Percentiles rank a stretch among this genome's conserved stretches.
Conservation (phyloP, 2,888 invertebrate species). For the Sesamia inferens region DNA sequence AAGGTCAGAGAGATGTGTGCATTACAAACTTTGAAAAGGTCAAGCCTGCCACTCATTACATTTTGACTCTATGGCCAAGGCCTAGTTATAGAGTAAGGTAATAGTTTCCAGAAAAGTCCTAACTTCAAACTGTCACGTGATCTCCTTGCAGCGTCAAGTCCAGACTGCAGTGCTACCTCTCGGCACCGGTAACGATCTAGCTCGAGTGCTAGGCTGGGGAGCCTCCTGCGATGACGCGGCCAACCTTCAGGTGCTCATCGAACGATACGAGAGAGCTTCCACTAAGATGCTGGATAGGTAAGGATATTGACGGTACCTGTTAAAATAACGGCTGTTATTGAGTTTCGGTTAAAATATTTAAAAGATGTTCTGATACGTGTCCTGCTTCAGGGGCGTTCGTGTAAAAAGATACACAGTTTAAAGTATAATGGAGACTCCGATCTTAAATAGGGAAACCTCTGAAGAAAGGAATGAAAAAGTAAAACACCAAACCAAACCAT, state of each 20-base stretch:
- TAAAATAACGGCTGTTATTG: no score
- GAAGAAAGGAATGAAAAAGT: neutral
- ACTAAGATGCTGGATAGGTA: constrained; percentile 99
- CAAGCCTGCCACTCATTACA: neutral
- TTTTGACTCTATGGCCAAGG: neutral
- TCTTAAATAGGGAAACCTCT: neutral
- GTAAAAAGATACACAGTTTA: neutral
- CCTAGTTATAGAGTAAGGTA: neutral
- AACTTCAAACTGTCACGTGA: constrained; percentile 1
- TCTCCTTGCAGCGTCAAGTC: constrained; percentile 93
- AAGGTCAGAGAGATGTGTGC: neutral
- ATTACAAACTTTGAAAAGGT: neutral
- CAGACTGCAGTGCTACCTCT: constrained; percentile 98
- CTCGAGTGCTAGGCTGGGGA: constrained; percentile 98
- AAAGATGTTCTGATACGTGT: neutral
- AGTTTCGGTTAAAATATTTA: no score
- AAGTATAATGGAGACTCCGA: neutral
- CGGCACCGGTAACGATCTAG: constrained; percentile 99
- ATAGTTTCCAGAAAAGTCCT: neutral
- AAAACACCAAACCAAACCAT: neutral
- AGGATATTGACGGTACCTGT: constrained; percentile 12
- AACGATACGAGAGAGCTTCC: constrained; percentile 98
- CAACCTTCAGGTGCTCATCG: constrained; percentile 96
- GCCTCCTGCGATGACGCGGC: constrained; percentile 98
- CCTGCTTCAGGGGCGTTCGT: neutral